These are phyloP conservation scores for Lamellibrachia columna DNA, from an alignment of 2,888 invertebrate species.

Conservation along the genomic window DNA sequence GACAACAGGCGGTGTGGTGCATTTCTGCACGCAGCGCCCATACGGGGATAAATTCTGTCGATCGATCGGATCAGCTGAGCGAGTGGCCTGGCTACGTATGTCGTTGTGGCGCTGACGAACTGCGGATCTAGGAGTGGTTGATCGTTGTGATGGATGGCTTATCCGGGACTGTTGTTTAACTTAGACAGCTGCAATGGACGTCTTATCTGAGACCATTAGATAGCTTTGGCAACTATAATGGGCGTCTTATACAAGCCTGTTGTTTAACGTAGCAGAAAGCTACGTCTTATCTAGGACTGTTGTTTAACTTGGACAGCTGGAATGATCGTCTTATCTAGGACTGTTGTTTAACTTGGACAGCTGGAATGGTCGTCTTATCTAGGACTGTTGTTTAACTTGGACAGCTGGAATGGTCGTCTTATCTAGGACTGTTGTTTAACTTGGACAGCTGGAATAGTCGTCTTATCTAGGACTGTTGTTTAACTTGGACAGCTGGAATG, in stretches of 20 bases:
- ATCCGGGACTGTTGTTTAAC: neutral
- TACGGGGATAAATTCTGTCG: neutral
- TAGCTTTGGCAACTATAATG: too few relatives aligned
- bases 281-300: neutral
- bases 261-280: neutral
- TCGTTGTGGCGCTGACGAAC: neutral
- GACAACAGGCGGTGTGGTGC: neutral
- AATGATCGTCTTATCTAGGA: neutral
- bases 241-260: neutral
- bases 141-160: conserved; percentile 1
- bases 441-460: neutral
- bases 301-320: neutral
- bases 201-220: neutral
- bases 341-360: neutral
- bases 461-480: too few relatives aligned
- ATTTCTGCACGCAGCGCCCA: neutral
- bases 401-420: neutral
- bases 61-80: conserved; percentile 12
- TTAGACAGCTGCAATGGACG: neutral
- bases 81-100: neutral
- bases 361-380: neutral
- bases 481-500: neutral
- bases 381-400: too few relatives aligned
- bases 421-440: too few relatives aligned
- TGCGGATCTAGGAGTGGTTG: neutral